A percentile compares a stretch with the other conserved stretches of the same genome.
phyloP scores from a whole-genome alignment of 2,888 invertebrate species.

The Cynaeus angustus region DNA sequence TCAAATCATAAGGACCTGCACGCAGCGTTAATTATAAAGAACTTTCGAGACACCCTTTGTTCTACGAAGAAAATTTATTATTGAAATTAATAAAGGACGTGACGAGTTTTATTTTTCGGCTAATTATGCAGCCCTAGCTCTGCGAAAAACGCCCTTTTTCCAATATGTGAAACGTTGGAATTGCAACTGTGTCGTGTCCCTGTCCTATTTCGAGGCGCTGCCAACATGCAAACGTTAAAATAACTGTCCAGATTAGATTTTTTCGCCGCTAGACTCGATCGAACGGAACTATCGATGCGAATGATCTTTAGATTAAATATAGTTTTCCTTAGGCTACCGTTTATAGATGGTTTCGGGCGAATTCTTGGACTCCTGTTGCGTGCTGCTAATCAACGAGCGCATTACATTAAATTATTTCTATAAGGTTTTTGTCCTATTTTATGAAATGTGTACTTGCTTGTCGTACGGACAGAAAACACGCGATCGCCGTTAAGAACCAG shows the following conservation, averaged over 20 bases:
- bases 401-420: conserved; percentile 49
- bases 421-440: conserved; percentile 48
- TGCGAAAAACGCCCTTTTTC: conserved; percentile 5
- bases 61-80: conserved; percentile 51
- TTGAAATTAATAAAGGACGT: conserved; percentile 51
- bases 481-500: conserved; percentile 25
- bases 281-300: conserved; percentile 46
- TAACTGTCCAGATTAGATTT: conserved; percentile 44
- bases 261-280: conserved; percentile 30
- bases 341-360: conserved; percentile 46
- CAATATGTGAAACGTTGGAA: conserved; percentile 10
- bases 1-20: conserved; percentile 57
- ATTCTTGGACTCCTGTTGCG: conserved; percentile 50
- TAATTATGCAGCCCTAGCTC: conserved; percentile 31
- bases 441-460: conserved; percentile 47
- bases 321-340: conserved; percentile 39
- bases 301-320: conserved; percentile 41
- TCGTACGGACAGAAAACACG: conserved; percentile 44
- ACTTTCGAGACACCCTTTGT: conserved; percentile 49
- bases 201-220: conserved; percentile 14
- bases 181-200: conserved; percentile 35
- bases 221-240: conserved; percentile 42
- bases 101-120: conserved; percentile 49
- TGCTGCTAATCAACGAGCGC: conserved; percentile 50
- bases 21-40: conserved; percentile 59